Percentiles rank a stretch among this genome's conserved stretches.
phyloP scores from a whole-genome alignment of 2,797 vertebrate genomes.

The Cetoscarus ocellatus region DNA sequence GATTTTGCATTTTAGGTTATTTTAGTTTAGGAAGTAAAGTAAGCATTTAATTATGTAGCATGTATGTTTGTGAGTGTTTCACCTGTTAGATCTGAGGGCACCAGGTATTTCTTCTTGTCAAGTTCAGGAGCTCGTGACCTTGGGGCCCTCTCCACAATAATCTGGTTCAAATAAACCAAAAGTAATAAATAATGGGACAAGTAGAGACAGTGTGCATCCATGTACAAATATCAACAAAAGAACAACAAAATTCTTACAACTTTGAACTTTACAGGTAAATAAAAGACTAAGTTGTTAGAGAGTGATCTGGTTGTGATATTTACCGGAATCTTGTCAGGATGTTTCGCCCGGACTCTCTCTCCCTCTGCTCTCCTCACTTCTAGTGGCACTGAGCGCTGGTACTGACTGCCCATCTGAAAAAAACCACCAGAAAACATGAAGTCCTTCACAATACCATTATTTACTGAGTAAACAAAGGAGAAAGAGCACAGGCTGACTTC shows the following conservation, averaged over 20 bases:
- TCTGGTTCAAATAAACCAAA: conserved; percentile 61
- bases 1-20: too few species aligned
- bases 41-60: neutral
- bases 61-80: conserved; percentile 10
- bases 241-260: too few species aligned
- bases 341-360: conserved; percentile 85
- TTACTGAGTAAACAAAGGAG: conserved; percentile 48
- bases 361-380: conserved; percentile 88
- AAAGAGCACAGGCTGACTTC: conserved; percentile 47
- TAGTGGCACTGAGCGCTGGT: conserved; percentile 84
- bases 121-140: conserved; percentile 86
- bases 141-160: conserved; percentile 84
- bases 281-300: too few species aligned
- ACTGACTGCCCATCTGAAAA: conserved; percentile 85
- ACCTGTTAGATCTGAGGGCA: conserved; percentile 89
- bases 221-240: neutral
- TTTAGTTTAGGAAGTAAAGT: too few species aligned
- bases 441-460: conserved; percentile 50
- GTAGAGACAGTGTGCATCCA: neutral
- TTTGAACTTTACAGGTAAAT: too few species aligned
- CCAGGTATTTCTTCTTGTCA: conserved; percentile 89
- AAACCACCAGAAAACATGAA: conserved; percentile 28
- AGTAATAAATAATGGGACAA: neutral
- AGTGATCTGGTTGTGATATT: conserved; percentile 42
- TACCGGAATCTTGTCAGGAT: conserved; percentile 89